phyloP scores from a whole-genome alignment of 2,797 vertebrate genomes.

The Carapus acus region DNA sequence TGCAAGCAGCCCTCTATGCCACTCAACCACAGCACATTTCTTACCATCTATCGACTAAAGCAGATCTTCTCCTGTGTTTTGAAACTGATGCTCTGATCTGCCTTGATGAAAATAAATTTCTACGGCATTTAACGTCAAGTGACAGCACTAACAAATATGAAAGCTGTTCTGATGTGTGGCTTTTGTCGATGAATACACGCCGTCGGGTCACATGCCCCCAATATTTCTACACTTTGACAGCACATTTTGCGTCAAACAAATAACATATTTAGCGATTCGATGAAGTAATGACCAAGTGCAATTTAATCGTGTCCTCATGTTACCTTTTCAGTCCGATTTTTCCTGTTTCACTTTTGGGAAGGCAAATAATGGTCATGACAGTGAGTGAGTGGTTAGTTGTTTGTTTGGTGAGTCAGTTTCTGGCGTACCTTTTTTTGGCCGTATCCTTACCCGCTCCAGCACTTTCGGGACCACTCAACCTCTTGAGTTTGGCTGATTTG shows the following conservation, averaged over 20 bases:
- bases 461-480: slow-evolving; percentile 18
- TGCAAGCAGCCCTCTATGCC: slow-evolving; percentile 26
- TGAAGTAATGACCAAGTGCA: slow-evolving; percentile 11
- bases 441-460: slow-evolving; percentile 32
- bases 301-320: neutral
- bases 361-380: too few species aligned
- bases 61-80: slow-evolving; percentile 17
- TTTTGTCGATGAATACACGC: slow-evolving; percentile 17
- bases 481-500: slow-evolving; percentile 40
- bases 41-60: slow-evolving; percentile 1
- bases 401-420: too few species aligned
- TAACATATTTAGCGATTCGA: too few species aligned
- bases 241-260: too few species aligned
- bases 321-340: neutral
- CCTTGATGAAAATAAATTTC: slow-evolving; percentile 22
- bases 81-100: slow-evolving; percentile 16
- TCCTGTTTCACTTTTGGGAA: too few species aligned
- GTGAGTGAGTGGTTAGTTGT: too few species aligned
- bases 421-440: slow-evolving; percentile 51
- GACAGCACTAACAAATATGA: neutral
- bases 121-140: slow-evolving; percentile 23
- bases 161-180: slow-evolving; percentile 17
- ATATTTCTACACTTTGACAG: slow-evolving; percentile 1
- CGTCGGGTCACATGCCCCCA: slow-evolving; percentile 21
- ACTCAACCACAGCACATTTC: slow-evolving; percentile 30